phyloP scores from a whole-genome alignment of 1,140 invertebrate genomes.

The Eriosoma lanigerum region DNA sequence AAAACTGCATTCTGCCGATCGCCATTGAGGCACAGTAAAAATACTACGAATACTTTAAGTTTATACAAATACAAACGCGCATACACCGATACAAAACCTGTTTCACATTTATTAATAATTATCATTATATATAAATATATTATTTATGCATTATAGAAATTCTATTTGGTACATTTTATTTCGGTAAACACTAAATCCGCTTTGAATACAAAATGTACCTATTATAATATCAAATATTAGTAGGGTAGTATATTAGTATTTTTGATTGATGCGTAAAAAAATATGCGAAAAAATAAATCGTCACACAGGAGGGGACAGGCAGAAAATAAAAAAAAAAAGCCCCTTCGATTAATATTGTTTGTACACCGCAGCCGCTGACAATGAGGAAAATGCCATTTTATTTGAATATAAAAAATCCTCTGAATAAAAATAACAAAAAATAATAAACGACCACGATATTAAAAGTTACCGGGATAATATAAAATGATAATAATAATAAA shows the following conservation, averaged over 20 bases:
- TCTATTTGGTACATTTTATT: too few species aligned
- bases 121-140: not conserved
- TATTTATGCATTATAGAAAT: not conserved
- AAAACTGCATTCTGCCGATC: conserved; percentile 49
- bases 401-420: not conserved
- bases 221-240: too few species aligned
- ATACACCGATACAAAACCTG: conserved; percentile 22
- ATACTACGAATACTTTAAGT: conserved; percentile 40
- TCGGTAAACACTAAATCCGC: too few species aligned
- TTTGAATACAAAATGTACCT: too few species aligned
- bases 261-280: too few species aligned
- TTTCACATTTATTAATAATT: conserved; percentile 25
- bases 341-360: not conserved
- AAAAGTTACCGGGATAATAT: not conserved
- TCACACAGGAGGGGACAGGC: too few species aligned
- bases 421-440: conserved; percentile 3
- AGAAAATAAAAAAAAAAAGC: not conserved
- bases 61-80: not conserved
- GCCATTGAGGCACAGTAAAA: conserved; percentile 43
- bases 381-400: not conserved
- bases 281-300: too few species aligned
- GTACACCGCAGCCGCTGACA: not conserved
- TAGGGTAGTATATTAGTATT: too few species aligned
- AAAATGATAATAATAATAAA: not conserved
- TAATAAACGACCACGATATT: not conserved